Conservation (phyloP, 2,888 invertebrate species). For the Brenthis daphne region DNA sequence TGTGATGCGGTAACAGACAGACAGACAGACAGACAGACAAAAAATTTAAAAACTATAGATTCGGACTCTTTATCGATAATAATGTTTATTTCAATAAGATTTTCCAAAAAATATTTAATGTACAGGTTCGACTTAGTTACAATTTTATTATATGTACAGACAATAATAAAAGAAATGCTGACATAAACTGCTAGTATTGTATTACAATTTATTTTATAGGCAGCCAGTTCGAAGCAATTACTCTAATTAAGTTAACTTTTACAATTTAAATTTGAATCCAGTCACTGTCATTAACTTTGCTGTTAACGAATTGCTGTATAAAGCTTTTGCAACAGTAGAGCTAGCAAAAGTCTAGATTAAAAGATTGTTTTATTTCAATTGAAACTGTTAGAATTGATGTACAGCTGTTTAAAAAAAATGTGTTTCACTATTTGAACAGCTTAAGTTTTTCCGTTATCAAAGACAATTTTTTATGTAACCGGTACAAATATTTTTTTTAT, state of each 20-base stretch:
- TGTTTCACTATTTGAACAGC: too few relatives aligned
- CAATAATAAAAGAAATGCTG: background rate
- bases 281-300: slow-evolving; percentile 10
- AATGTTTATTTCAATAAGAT: too few relatives aligned
- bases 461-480: too few relatives aligned
- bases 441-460: too few relatives aligned
- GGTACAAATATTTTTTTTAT: too few relatives aligned
- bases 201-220: slow-evolving; percentile 1
- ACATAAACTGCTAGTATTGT: background rate
- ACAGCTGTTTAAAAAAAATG: background rate
- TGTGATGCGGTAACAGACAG: too few relatives aligned
- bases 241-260: slow-evolving; percentile 17
- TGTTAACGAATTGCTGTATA: slow-evolving; percentile 4
- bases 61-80: too few relatives aligned
- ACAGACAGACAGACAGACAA: too few relatives aligned
- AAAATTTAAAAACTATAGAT: too few relatives aligned
- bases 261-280: slow-evolving; percentile 11
- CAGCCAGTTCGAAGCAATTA: background rate
- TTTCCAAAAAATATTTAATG: too few relatives aligned
- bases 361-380: background rate
- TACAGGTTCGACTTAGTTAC: too few relatives aligned
- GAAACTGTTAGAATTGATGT: slow-evolving; percentile 3
- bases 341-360: background rate
- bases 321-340: background rate
- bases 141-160: too few relatives aligned